Evolutionary conservation across 1,140 invertebrate genomes (phyloP).

Genomic region (Hyphantria cunea): DNA sequence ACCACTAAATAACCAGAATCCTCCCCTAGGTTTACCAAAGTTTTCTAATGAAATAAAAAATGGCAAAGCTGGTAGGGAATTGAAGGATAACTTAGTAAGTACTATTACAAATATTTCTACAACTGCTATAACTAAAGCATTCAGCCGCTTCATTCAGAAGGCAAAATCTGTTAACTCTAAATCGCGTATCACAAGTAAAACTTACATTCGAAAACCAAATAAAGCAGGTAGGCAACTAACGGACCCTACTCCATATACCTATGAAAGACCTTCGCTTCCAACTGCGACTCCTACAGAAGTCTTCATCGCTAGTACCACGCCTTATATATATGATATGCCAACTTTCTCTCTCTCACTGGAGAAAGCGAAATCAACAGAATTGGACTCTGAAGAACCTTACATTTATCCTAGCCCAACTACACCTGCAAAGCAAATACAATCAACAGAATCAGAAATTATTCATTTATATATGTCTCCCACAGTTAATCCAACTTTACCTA

Average conservation of each 20-base stretch:
- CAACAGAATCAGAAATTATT: conserved; percentile 35
- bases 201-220: conserved; percentile 71
- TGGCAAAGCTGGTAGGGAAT: conserved; percentile 37
- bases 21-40: conserved; percentile 11
- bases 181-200: conserved; percentile 71
- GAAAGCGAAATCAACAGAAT: conserved; percentile 11
- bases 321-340: conserved; percentile 43
- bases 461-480: conserved; percentile 47
- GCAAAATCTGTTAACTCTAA: conserved; percentile 57
- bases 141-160: conserved; percentile 59
- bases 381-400: conserved; percentile 33
- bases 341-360: conserved; percentile 30
- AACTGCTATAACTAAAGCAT: conserved; percentile 63
- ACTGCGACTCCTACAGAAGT: conserved; percentile 30
- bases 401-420: conserved; percentile 44
- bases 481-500: conserved; percentile 24
- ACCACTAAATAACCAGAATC: conserved; percentile 31
- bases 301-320: conserved; percentile 30
- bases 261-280: conserved; percentile 44
- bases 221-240: conserved; percentile 52
- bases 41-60: conserved; percentile 35
- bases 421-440: conserved; percentile 34
- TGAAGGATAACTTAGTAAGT: conserved; percentile 68
- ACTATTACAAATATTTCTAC: conserved; percentile 38
- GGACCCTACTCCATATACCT: conserved; percentile 56